A percentile compares a stretch with the other conserved stretches of the same genome.
These are phyloP conservation scores for Oeneis ivallda DNA, from an alignment of 2,888 invertebrate species.

Conservation along the genomic window DNA sequence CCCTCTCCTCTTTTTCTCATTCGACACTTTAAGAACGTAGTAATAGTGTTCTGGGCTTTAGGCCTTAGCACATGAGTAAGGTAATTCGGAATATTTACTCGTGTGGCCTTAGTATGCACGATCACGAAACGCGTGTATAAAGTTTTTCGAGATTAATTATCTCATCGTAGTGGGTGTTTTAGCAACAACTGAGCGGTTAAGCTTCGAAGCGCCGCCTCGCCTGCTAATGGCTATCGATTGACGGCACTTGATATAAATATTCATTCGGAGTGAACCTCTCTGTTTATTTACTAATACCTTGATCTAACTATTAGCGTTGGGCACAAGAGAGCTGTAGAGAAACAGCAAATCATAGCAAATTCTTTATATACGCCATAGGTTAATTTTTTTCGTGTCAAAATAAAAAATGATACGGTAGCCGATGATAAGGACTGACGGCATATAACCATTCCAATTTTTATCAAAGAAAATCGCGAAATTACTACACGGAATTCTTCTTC, in stretches of 20 bases:
- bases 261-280: slow-evolving; percentile 37
- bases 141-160: slow-evolving; percentile 31
- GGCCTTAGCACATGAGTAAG: too few species aligned
- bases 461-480: too few species aligned
- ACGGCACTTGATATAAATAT: slow-evolving; percentile 43
- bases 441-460: too few species aligned
- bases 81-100: too few species aligned
- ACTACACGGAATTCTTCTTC: too few species aligned
- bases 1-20: neutral
- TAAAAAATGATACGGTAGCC: too few species aligned
- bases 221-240: slow-evolving; percentile 48
- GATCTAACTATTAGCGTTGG: neutral
- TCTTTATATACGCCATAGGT: too few species aligned
- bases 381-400: too few species aligned
- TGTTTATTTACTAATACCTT: slow-evolving; percentile 37
- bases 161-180: slow-evolving; percentile 27
- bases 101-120: slow-evolving; percentile 12
- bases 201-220: slow-evolving; percentile 38
- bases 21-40: neutral
- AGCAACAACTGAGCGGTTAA: slow-evolving; percentile 35
- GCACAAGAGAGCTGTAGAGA: too few species aligned
- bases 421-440: too few species aligned
- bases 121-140: slow-evolving; percentile 23
- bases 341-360: too few species aligned
- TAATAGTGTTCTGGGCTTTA: too few species aligned